Evolutionary conservation across 2,113 vertebrate genomes (phyloP).

Genomic region (Saimiri boliviensis): DNA sequence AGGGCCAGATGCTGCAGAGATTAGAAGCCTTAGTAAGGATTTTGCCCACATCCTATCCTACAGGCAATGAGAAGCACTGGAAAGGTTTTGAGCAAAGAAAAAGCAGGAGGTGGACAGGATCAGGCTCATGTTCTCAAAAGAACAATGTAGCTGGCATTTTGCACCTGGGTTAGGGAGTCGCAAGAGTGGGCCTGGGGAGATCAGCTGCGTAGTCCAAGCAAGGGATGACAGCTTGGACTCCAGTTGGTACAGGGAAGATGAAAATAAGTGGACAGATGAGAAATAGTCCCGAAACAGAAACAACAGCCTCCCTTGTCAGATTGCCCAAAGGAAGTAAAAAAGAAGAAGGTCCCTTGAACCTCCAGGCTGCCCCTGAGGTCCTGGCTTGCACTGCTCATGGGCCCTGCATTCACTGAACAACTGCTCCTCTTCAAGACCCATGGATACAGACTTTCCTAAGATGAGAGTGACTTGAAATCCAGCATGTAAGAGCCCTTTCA

Average conservation of each 20-base stretch:
- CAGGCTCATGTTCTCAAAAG: not conserved
- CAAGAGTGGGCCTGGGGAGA: not conserved
- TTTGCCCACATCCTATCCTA: not conserved
- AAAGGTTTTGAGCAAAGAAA: not conserved
- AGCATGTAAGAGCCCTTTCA: not conserved
- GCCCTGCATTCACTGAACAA: not conserved
- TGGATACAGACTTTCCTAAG: not conserved
- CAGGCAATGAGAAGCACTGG: not conserved
- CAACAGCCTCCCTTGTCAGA: not conserved
- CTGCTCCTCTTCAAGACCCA: too few relatives aligned
- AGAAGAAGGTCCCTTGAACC: not conserved
- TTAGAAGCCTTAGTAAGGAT: not conserved
- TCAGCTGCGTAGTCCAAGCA: fast-evolving
- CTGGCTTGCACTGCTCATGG: not conserved
- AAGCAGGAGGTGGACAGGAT: too few relatives aligned
- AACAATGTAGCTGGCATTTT: not conserved
- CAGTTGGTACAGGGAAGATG: not conserved
- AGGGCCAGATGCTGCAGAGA: not conserved
- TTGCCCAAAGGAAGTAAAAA: not conserved
- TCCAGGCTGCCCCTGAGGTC: not conserved
- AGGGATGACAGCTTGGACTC: not conserved
- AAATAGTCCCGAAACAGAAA: not conserved
- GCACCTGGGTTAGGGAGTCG: not conserved
- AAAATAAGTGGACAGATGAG: not conserved
- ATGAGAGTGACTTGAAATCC: not conserved